A percentile compares a stretch with the other conserved stretches of the same genome.
These are phyloP conservation scores for Cyprinodon diabolis DNA, from an alignment of 2,797 vertebrate genomes.

Conservation along the genomic window DNA sequence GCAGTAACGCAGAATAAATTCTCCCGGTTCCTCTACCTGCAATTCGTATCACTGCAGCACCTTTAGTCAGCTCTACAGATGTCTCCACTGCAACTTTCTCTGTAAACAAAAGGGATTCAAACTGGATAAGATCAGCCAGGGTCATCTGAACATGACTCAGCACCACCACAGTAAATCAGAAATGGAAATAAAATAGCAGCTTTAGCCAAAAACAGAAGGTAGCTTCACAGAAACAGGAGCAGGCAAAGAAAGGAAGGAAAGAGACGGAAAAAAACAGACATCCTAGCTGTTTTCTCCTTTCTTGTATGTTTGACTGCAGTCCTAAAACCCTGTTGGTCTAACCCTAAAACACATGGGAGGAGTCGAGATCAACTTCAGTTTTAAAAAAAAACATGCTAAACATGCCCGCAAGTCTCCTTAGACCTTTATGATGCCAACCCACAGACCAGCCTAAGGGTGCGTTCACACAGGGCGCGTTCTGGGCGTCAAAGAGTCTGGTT, in stretches of 20 bases:
- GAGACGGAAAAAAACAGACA: conserved; percentile 8
- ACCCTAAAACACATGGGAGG: too few relatives aligned
- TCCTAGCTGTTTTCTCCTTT: too few relatives aligned
- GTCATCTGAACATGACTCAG: conserved; percentile 18
- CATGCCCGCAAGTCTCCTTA: too few relatives aligned
- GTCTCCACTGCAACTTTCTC: conserved; percentile 61
- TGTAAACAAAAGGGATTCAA: conserved; percentile 78
- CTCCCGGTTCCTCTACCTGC: conserved; percentile 73
- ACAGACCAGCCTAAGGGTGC: too few relatives aligned
- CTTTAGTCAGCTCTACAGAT: conserved; percentile 65
- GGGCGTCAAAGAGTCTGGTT: too few relatives aligned
- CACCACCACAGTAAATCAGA: conserved; percentile 1
- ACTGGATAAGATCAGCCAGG: conserved; percentile 47
- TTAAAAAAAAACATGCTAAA: too few relatives aligned
- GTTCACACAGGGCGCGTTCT: too few relatives aligned
- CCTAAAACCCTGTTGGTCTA: too few relatives aligned
- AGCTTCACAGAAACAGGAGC: conserved; percentile 30
- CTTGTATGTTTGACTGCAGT: background rate
- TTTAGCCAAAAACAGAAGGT: conserved; percentile 31
- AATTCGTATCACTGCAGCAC: conserved; percentile 65
- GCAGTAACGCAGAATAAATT: conserved; percentile 37
- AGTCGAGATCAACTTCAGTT: too few relatives aligned
- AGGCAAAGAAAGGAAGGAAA: conserved; percentile 23
- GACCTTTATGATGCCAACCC: too few relatives aligned
- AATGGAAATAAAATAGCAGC: background rate